A percentile compares a stretch with the other conserved stretches of the same genome.
phyloP scores from a whole-genome alignment of 2,888 invertebrate species.

The Blastobasis lacticolella region DNA sequence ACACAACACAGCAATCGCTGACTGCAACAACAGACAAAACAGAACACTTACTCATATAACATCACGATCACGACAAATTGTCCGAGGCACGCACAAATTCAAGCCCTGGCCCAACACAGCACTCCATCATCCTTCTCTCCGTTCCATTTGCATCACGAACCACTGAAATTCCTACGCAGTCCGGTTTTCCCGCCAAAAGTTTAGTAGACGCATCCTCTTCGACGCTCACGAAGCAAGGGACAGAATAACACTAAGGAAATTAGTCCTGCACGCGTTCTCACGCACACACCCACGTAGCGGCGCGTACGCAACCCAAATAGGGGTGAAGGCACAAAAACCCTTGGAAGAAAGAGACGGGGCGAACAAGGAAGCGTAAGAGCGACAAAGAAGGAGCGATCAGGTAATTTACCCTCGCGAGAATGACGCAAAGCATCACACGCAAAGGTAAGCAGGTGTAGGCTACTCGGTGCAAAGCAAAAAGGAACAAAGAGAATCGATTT shows the following conservation, averaged over 20 bases:
- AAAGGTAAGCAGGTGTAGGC: conserved; percentile 60
- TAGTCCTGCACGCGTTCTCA: conserved; percentile 35
- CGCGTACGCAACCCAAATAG: conserved; percentile 51
- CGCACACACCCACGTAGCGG: conserved; percentile 32
- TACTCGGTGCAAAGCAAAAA: conserved; percentile 37
- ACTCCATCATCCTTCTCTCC: conserved; percentile 38
- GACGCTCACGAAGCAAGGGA: conserved; percentile 39
- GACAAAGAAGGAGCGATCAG: conserved; percentile 44
- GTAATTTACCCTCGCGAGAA: conserved; percentile 55
- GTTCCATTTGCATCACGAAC: too few relatives aligned
- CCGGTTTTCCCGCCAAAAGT: conserved; percentile 53
- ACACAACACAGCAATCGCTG: neutral
- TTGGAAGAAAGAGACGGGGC: conserved; percentile 37
- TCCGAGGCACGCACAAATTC: conserved; percentile 29
- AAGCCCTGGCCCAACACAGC: conserved; percentile 18
- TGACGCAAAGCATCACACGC: conserved; percentile 53
- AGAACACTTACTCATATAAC: conserved; percentile 55
- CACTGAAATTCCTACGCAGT: neutral
- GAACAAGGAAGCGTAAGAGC: conserved; percentile 23
- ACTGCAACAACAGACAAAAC: neutral
- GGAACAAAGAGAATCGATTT: conserved; percentile 48
- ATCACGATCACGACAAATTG: conserved; percentile 45
- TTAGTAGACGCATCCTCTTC: conserved; percentile 35
- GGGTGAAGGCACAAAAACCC: conserved; percentile 63
- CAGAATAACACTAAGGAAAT: conserved; percentile 41